These are phyloP conservation scores for Podarcis siculus DNA, from an alignment of 2,797 vertebrate species.

Conservation along the genomic window DNA sequence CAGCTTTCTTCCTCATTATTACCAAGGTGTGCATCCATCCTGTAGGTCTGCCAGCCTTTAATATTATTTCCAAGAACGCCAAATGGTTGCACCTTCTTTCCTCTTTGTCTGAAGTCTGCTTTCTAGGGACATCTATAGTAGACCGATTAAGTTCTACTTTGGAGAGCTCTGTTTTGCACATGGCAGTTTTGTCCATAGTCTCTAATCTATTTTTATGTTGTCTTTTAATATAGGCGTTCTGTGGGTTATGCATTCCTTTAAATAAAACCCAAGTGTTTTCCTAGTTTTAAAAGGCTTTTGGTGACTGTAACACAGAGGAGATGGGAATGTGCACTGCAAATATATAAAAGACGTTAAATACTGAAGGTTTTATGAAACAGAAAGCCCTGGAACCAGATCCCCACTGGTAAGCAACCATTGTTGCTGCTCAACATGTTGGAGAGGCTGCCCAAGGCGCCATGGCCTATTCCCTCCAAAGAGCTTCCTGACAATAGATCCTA, in stretches of 20 bases:
- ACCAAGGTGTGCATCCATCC: background rate
- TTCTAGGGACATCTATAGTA: background rate
- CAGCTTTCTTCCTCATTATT: background rate
- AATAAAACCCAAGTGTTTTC: constrained; percentile 58
- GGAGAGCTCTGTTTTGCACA: background rate
- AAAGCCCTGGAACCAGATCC: background rate
- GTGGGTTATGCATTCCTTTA: background rate
- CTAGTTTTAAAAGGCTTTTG: constrained; percentile 48
- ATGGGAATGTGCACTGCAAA: background rate
- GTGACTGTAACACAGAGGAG: constrained; percentile 14
- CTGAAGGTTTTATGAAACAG: background rate
- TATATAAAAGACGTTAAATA: background rate
- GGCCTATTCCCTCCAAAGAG: background rate
- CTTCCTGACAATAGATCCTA: background rate
- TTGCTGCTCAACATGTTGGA: background rate
- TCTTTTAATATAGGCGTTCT: background rate
- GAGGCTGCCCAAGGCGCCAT: background rate
- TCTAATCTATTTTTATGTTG: background rate
- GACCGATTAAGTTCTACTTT: background rate
- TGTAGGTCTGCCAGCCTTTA: background rate
- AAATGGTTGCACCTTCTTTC: background rate
- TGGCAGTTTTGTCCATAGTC: background rate
- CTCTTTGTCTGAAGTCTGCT: background rate
- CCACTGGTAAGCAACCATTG: background rate
- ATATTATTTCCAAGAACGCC: background rate